phyloP scores from a whole-genome alignment of 2,888 invertebrate genomes.

The Drosophila vallismaia region DNA sequence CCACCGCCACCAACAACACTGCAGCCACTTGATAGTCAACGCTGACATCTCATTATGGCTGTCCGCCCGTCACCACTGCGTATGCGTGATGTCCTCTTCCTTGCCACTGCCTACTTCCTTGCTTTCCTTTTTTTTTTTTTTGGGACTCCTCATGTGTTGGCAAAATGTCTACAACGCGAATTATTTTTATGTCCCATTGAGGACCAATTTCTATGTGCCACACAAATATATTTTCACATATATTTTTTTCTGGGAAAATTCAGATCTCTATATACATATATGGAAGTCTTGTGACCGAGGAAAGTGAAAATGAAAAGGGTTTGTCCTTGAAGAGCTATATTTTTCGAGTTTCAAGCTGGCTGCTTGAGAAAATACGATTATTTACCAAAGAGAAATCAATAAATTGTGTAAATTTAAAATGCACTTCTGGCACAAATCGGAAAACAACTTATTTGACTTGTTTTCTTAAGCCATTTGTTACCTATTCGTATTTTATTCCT shows the following conservation, averaged over 20 bases:
- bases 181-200: slow-evolving; percentile 73
- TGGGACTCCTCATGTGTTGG: slow-evolving; percentile 56
- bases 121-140: not conserved
- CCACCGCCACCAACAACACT: slow-evolving; percentile 37
- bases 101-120: not conserved
- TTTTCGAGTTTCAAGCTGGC: slow-evolving; percentile 4
- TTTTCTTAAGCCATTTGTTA: not conserved
- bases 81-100: slow-evolving; percentile 64
- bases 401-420: not conserved
- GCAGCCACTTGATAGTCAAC: slow-evolving; percentile 77
- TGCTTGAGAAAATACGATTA: not conserved
- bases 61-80: slow-evolving; percentile 69
- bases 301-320: not conserved
- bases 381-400: not conserved
- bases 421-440: not conserved
- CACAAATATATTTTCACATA: slow-evolving; percentile 21
- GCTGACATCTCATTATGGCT: slow-evolving; percentile 78
- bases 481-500: not conserved
- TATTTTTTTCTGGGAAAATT: slow-evolving; percentile 41
- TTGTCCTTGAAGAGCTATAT: slow-evolving; percentile 5
- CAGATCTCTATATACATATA: slow-evolving; percentile 54
- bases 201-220: slow-evolving; percentile 65
- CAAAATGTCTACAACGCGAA: slow-evolving; percentile 73
- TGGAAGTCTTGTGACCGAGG: not conserved
- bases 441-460: not conserved